Base-by-base conservation (phyloP, 2,113 vertebrate species). In the Mustelus asterias region DNA sequence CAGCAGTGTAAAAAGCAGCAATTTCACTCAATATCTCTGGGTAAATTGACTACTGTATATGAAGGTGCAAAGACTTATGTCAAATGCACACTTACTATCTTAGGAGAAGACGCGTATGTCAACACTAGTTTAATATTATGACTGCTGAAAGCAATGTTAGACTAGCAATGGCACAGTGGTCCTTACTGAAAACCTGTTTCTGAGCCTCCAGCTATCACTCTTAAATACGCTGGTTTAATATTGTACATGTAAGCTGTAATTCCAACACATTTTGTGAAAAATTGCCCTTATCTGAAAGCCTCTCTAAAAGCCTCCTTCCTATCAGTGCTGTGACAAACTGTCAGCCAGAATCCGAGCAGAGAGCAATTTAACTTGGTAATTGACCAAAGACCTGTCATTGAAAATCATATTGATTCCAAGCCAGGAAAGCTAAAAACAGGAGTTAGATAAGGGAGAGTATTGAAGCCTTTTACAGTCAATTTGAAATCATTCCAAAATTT, bases 281-380 rank as follows among this genome's bases (percentile, higher is more conserved):
- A 95, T 44, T 95, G 94, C 26, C 26, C 67, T 95, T 95, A 95
- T 95, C 94, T 72, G 41, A 72, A 95, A 95, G 20, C 41, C 69
- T 95, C 72, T 95, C 94, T 33, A 54, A 95, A 95, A 95, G 94
- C 26, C 94, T 95, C 67, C 20, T 72, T 70, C 41, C 41, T 95
- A 54, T 95, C 94, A 54, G 69, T 72, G 10, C 94, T 95, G 67
- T 76, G 94, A 95, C 67, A 95, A 41, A 95, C 22, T 95, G 44
- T 95, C 94, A 95, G 69, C 93, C 93, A 94, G 93, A 70, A 94
- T 41, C 93, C 24, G 22, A 70, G 37, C 48, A 95, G 37, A 72
- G 89, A 95, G 94, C 67, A 76, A 76, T 95, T 95, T 95, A 95
- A 95, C 69, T 95, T 95, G 92, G 65, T 70, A 54, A 95, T 95